phyloP scores from a whole-genome alignment of 1,140 invertebrate species.

The Phymorhynchus buccinoides region DNA sequence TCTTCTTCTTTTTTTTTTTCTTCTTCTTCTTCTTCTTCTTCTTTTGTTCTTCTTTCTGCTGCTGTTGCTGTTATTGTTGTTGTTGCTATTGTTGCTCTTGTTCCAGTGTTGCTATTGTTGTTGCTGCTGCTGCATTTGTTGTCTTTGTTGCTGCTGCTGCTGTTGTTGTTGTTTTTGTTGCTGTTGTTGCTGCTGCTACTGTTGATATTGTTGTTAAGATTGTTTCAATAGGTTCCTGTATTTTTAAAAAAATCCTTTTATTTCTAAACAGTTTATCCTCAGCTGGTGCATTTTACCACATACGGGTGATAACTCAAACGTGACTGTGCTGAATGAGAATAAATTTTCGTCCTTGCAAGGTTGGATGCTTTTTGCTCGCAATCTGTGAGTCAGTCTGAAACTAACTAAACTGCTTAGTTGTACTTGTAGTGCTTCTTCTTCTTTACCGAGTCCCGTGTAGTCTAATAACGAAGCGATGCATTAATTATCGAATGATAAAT shows the following conservation, averaged over 20 bases:
- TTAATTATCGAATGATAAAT: too few species aligned
- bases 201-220: conserved; percentile 4
- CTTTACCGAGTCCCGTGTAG: too few species aligned
- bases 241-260: not conserved
- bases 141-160: too few species aligned
- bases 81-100: conserved; percentile 21
- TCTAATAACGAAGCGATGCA: too few species aligned
- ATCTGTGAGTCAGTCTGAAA: too few species aligned
- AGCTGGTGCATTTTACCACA: not conserved
- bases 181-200: conserved; percentile 30
- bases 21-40: too few species aligned
- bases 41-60: too few species aligned
- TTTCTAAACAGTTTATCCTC: not conserved
- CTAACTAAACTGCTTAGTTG: too few species aligned
- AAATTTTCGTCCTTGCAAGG: too few species aligned
- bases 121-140: conserved; percentile 28
- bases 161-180: too few species aligned
- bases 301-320: not conserved
- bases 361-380: too few species aligned
- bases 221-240: not conserved
- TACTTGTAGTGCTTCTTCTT: too few species aligned
- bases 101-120: not conserved
- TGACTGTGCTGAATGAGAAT: not conserved
- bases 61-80: conserved; percentile 17
- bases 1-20: conserved; percentile 22